Base-by-base conservation (phyloP, 2,113 vertebrate species). In the Podarcis cretensis region DNA sequence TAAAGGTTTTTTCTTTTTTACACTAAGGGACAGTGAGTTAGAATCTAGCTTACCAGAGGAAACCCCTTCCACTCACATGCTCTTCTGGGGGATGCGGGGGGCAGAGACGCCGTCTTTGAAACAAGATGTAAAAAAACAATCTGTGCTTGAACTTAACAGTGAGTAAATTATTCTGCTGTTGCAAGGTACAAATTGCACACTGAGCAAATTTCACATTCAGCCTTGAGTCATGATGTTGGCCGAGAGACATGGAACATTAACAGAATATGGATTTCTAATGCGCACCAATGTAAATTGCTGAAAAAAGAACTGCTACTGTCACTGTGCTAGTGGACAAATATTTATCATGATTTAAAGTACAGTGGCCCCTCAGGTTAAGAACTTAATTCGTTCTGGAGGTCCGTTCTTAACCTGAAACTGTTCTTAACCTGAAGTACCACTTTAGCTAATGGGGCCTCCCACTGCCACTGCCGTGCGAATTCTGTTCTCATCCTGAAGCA, bases 91-190 rank as follows among this genome's bases (percentile, higher is more conserved):
- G 54, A 40, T 2, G 9, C 48, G 10, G 9, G 48, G 48, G 48
- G 74, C 87, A 90, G 85, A 88, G 94, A 83, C 71, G 87, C 54
- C 88, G 75, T 92, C 89, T 89, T 1, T 88, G 89, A 95, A 92
- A 89, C 93, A 91, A 92, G 43, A 57, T 87, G 84, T 93, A 88
- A 81, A 35, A 35, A 91, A 89, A 89, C 90, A 68, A 94, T 84
- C 5, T 1, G 76, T 71, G 81, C 84, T 83, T 94, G 88, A 87
- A 90, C 90, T 91, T 93, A 92, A 88, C 89, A 95, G 83, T 90
- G 94, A 94, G 18, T 86, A 90, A 91, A 74, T 27, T 81, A 92
- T 91, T 93, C 78, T 87, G 12, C 43, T 14, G 9, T 87, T 75
- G 86, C 76, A 84, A 94, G 57, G 73, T 92, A 79, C 23, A 74